These are phyloP conservation scores for Heliconius nattereri DNA, from an alignment of 1,140 invertebrate species.

Conservation along the genomic window DNA sequence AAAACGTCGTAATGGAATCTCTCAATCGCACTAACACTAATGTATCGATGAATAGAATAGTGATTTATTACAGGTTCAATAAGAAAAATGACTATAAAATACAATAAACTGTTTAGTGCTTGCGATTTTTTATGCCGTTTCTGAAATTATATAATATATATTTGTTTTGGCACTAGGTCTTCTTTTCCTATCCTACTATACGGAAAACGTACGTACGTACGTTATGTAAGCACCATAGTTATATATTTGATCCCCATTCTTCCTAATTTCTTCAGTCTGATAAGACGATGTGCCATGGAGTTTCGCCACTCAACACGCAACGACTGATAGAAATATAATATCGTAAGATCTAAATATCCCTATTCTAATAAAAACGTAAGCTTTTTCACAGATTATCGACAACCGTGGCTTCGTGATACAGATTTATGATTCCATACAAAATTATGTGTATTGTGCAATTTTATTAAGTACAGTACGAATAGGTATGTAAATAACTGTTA, in stretches of 20 bases:
- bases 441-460: conserved; percentile 5
- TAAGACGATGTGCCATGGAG: no score
- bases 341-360: conserved; percentile 39
- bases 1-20: conserved; percentile 70
- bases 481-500: background rate
- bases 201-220: no score
- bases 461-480: background rate
- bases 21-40: conserved; percentile 74
- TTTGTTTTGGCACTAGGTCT: background rate
- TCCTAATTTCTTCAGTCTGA: no score
- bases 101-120: conserved; percentile 46
- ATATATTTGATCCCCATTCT: no score
- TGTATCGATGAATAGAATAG: conserved; percentile 66
- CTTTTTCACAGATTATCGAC: conserved; percentile 69
- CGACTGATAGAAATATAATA: no score
- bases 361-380: conserved; percentile 55
- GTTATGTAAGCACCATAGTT: no score
- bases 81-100: conserved; percentile 76
- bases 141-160: no score
- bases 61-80: conserved; percentile 69
- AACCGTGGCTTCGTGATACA: conserved; percentile 57
- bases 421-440: conserved; percentile 58
- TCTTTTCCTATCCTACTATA: background rate
- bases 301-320: no score
- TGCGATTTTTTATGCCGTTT: background rate